Conservation (phyloP, 2,888 invertebrate genomes). For the Odontomyia ornata region DNA sequence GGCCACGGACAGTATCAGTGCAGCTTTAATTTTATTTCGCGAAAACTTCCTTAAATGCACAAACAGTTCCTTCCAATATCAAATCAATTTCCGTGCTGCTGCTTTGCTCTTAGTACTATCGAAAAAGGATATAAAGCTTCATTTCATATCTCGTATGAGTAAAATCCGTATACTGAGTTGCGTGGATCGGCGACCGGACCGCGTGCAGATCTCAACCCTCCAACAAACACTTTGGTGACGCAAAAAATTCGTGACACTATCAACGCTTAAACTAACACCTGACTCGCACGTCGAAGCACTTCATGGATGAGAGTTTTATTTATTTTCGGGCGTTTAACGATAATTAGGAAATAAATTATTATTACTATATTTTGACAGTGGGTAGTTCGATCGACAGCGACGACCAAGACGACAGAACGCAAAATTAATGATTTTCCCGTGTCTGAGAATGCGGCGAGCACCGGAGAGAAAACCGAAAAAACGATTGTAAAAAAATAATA, state of each 20-base stretch:
- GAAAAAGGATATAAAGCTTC: neutral
- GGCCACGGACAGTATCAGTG: slow-evolving; percentile 13
- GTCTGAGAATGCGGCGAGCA: slow-evolving; percentile 29
- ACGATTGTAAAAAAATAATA: slow-evolving; percentile 45
- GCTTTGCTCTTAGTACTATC: neutral
- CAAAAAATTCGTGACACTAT: neutral
- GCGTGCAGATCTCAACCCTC: neutral
- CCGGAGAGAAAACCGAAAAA: slow-evolving; percentile 35
- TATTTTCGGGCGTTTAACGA: neutral
- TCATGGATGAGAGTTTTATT: neutral
- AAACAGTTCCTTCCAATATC: neutral
- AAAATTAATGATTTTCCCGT: slow-evolving; percentile 43
- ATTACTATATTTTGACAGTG: neutral
- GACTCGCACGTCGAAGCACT: slow-evolving; percentile 8
- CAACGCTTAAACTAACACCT: slow-evolving; percentile 14
- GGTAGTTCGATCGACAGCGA: slow-evolving; percentile 40
- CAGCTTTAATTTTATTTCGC: neutral
- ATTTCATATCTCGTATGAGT: neutral
- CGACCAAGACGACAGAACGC: slow-evolving; percentile 43
- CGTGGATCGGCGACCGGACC: neutral
- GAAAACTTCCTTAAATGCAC: neutral
- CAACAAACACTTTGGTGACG: neutral
- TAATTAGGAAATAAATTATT: neutral
- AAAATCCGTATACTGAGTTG: slow-evolving; percentile 8
- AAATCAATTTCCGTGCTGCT: neutral